phyloP scores from a whole-genome alignment of 30 jellyfish, hydroid and myxozoan genomes.

The Nemopilema nomurai region DNA sequence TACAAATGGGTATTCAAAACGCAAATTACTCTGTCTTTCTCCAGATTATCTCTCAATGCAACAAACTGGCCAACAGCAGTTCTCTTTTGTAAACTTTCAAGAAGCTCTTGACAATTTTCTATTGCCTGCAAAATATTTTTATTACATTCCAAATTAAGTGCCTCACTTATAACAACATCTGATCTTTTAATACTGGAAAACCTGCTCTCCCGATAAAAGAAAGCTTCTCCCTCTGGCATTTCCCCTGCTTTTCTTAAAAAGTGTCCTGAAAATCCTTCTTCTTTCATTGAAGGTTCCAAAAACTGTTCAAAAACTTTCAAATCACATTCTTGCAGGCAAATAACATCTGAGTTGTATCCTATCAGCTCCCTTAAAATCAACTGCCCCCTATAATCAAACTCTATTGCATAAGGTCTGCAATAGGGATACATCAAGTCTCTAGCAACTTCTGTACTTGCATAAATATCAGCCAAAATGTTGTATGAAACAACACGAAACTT shows the following conservation, averaged over 20 bases:
- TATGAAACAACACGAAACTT: constrained; percentile 74
- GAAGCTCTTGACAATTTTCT: constrained; percentile 52
- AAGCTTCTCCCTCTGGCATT: constrained; percentile 97
- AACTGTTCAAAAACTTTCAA: constrained; percentile 57
- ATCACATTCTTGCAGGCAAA: constrained; percentile 95
- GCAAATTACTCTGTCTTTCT: constrained; percentile 41
- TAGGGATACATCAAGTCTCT: constrained; percentile 67
- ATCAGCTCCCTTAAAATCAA: constrained; percentile 76
- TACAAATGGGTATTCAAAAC: constrained; percentile 90
- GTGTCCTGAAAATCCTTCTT: constrained; percentile 68
- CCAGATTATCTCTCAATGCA: constrained; percentile 52
- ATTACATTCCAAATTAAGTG: constrained; percentile 55
- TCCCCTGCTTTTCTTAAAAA: constrained; percentile 76
- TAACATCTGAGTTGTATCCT: constrained; percentile 87
- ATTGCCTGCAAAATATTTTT: constrained; percentile 38
- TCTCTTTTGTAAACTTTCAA: constrained; percentile 53
- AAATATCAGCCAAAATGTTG: constrained; percentile 89
- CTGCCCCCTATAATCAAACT: constrained; percentile 78
- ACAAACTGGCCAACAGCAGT: constrained; percentile 86
- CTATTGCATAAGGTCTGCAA: constrained; percentile 88
- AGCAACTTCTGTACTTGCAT: constrained; percentile 85
- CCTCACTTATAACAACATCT: constrained; percentile 65
- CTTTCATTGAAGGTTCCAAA: constrained; percentile 72
- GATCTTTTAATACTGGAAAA: constrained; percentile 32
- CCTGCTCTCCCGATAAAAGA: constrained; percentile 46